phyloP scores from a whole-genome alignment of 2,797 vertebrate species.

The Oreochromis grahami region DNA sequence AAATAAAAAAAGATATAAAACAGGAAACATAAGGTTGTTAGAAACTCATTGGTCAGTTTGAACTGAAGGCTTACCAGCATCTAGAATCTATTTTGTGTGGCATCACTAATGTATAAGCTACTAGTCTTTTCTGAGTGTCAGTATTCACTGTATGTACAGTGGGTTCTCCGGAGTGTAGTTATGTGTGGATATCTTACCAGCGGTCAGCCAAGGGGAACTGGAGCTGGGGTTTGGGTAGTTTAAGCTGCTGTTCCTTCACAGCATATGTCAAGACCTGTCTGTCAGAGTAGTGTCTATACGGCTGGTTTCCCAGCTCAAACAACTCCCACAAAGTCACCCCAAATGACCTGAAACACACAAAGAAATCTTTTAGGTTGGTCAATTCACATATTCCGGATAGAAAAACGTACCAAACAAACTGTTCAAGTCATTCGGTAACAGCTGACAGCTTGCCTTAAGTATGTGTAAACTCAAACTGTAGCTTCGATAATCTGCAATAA shows the following conservation, averaged over 20 bases:
- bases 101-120: not conserved
- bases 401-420: not conserved
- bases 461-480: not conserved
- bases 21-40: not conserved
- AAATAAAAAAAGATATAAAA: constrained; percentile 14
- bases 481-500: not conserved
- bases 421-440: not conserved
- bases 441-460: not conserved
- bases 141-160: not conserved
- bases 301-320: constrained; percentile 91
- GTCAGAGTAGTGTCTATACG: constrained; percentile 92
- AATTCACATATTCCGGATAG: not conserved
- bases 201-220: constrained; percentile 87
- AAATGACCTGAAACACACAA: constrained; percentile 81
- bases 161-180: not conserved
- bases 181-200: constrained; percentile 81
- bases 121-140: not conserved
- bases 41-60: constrained; percentile 8
- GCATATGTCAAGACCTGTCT: constrained; percentile 93
- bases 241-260: constrained; percentile 96
- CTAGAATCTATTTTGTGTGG: not conserved
- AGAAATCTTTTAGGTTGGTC: not conserved
- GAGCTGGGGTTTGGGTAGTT: constrained; percentile 89
- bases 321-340: constrained; percentile 97
- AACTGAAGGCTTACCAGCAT: not conserved